Evolutionary conservation across 2,888 invertebrate genomes (phyloP), one percentile per base, ranked within the genome.

Genomic region (Chrysotoxum bicinctum): DNA sequence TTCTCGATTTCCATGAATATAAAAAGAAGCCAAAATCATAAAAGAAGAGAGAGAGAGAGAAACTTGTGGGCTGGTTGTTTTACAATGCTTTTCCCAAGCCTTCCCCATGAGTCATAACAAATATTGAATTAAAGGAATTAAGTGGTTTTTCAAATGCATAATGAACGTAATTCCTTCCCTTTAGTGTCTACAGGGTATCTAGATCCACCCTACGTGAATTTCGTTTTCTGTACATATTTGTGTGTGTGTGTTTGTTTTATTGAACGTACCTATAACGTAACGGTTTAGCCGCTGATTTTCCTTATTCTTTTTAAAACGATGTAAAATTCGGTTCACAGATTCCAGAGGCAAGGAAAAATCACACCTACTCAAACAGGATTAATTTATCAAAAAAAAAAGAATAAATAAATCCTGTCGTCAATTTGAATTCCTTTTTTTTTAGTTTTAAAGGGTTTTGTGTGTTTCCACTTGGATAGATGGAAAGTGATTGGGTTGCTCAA

Each of bases 311-410:
- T 35, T 35, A 4, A 16, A 16, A 60, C n/a, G 14, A 23, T 35
- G n/a, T 40, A 50, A 50, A 40, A 66, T 43, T 26, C 58, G 62
- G 62, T 62, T 45, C 4, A 64, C 48, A 50, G 30, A 66, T 6
- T 35, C 14, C 45, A 30, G 56, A 26, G 73, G 69, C 43, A 81
- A 37, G 77, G 69, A 81, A 81, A 80, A 73, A 81, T 85, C 85
- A 85, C 85, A 81, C 85, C 85, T 85, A 85, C 80, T 81, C 81
- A 85, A 81, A 80, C 73, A 76, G 76, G 85, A 85, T 85, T 85
- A 84, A 68, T 72, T 26, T 43, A 58, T 35, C 6, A 56, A 32
- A 4, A 40, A 40, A 9, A 40, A 40, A 40, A 58, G 12, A 26
- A 3, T n/a, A 37, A 12, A 23, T 50, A 26, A 68, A 52, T 60